Conservation (phyloP, 2,113 vertebrate genomes). For the Numenius arquata region DNA sequence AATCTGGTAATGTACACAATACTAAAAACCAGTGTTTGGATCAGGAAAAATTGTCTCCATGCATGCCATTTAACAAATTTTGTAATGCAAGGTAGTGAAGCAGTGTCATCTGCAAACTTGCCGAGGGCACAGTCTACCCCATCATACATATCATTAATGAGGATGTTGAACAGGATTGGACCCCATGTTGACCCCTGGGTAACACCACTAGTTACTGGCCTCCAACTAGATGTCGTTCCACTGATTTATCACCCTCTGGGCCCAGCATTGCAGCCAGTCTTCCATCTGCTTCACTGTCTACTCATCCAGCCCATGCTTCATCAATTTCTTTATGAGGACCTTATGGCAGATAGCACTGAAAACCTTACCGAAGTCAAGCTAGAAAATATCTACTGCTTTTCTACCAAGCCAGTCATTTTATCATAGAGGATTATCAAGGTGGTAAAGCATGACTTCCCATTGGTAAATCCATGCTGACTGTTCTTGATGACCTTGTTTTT, state of each 20-base stretch:
- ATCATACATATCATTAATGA: not conserved
- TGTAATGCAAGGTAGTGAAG: not conserved
- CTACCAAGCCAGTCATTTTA: not conserved
- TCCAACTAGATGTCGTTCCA: not conserved
- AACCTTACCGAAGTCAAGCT: not conserved
- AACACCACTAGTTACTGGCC: not conserved
- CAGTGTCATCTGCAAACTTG: not conserved
- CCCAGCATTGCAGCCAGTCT: not conserved
- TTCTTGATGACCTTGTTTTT: not conserved
- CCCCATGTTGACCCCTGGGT: not conserved
- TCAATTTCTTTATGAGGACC: not conserved
- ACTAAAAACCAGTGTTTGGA: not conserved
- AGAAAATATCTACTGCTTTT: not conserved
- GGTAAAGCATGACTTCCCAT: not conserved
- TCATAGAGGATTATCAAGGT: not conserved
- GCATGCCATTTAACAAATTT: not conserved
- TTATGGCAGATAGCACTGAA: not conserved
- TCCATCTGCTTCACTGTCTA: not conserved
- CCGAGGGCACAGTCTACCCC: not conserved
- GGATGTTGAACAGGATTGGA: not conserved
- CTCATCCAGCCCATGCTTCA: not conserved
- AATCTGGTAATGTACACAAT: not conserved
- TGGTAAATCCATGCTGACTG: not conserved
- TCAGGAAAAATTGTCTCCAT: not conserved
- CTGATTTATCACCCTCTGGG: not conserved